A percentile compares a stretch with the other conserved stretches of the same genome.
Conservation (phyloP, 2,888 invertebrate genomes). For the Stegana nigrithorax region DNA sequence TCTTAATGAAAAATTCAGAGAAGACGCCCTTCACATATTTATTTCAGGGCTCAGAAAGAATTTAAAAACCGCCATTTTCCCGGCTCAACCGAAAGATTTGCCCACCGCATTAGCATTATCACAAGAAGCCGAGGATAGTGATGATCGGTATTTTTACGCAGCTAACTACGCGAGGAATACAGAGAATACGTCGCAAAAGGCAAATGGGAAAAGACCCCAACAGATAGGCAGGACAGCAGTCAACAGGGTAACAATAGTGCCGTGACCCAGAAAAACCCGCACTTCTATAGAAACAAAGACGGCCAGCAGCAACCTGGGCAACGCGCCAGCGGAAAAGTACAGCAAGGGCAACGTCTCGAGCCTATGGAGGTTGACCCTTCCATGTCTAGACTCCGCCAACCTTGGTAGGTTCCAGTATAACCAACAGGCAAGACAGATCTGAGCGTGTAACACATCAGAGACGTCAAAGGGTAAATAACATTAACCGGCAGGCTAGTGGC, state of each 20-base stretch:
- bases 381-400: too few relatives aligned
- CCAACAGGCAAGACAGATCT: not conserved
- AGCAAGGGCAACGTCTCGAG: too few relatives aligned
- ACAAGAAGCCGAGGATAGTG: not conserved
- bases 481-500: not conserved
- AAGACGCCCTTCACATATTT: constrained; percentile 14
- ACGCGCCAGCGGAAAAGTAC: too few relatives aligned
- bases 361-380: not conserved
- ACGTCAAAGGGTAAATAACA: not conserved
- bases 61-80: constrained; percentile 15
- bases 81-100: constrained; percentile 8
- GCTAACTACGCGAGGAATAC: not conserved
- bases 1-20: constrained; percentile 21
- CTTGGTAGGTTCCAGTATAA: too few relatives aligned
- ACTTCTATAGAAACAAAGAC: not conserved
- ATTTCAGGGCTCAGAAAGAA: constrained; percentile 19
- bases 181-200: too few relatives aligned
- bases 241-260: too few relatives aligned
- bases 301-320: too few relatives aligned
- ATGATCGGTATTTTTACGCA: not conserved
- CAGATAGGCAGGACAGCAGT: not conserved
- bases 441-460: not conserved
- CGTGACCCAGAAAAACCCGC: constrained; percentile 1
- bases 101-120: not conserved
- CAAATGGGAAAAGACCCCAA: not conserved